Percentiles rank a stretch among this genome's conserved stretches.
phyloP scores from a whole-genome alignment of 1,140 invertebrate species.

The Tetramorium alpestre region DNA sequence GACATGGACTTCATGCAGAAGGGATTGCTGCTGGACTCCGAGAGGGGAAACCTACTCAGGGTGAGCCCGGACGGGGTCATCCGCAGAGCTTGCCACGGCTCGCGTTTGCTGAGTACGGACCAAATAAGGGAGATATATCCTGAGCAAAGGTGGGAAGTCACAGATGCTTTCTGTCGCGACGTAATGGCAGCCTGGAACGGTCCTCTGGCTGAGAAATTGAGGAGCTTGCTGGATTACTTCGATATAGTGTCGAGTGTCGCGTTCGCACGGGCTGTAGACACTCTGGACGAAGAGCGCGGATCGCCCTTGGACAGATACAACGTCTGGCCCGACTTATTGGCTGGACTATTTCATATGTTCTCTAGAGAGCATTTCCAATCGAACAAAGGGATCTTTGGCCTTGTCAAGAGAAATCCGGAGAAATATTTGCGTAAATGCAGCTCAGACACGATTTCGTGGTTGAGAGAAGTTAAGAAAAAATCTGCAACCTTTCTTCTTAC shows the following conservation, averaged over 20 bases:
- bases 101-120: slow-evolving; percentile 85
- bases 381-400: slow-evolving; percentile 87
- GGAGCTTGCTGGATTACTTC: slow-evolving; percentile 92
- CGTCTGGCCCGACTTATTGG: slow-evolving; percentile 90
- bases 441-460: slow-evolving; percentile 88
- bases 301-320: slow-evolving; percentile 84
- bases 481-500: slow-evolving; percentile 91
- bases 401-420: slow-evolving; percentile 87
- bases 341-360: slow-evolving; percentile 88
- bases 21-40: slow-evolving; percentile 91
- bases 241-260: slow-evolving; percentile 90
- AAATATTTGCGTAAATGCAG: slow-evolving; percentile 89
- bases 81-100: slow-evolving; percentile 90
- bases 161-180: slow-evolving; percentile 86
- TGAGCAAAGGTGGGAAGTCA: slow-evolving; percentile 87
- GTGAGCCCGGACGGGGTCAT: slow-evolving; percentile 88
- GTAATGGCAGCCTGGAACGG: slow-evolving; percentile 88
- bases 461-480: slow-evolving; percentile 86
- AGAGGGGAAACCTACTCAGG: slow-evolving; percentile 91
- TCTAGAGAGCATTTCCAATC: slow-evolving; percentile 87
- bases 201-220: slow-evolving; percentile 87
- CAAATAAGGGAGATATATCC: slow-evolving; percentile 89
- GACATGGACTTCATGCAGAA: slow-evolving; percentile 90
- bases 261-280: slow-evolving; percentile 91
- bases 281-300: slow-evolving; percentile 87